phyloP scores from a whole-genome alignment of 2,888 invertebrate species.

The Dicranocentrus wangi region DNA sequence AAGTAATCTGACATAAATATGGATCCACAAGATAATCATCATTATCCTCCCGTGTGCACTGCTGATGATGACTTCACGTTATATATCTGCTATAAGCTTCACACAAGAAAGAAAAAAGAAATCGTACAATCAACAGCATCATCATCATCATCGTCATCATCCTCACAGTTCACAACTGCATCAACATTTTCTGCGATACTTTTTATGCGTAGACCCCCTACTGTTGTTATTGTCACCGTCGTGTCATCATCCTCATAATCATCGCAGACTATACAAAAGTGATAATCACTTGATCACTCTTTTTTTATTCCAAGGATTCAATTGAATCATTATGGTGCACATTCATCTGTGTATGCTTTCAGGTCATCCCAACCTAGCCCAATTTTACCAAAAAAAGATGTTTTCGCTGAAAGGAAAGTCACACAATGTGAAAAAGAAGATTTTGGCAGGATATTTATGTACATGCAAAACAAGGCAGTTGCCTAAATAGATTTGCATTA shows the following conservation, averaged over 20 bases:
- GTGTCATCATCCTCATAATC: conserved; percentile 58
- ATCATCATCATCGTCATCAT: conserved; percentile 2
- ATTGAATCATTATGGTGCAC: conserved; percentile 35
- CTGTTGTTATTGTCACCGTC: conserved; percentile 54
- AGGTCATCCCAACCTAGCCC: conserved; percentile 37
- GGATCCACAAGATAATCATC: conserved; percentile 43
- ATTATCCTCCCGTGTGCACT: conserved; percentile 9
- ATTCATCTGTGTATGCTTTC: conserved; percentile 22
- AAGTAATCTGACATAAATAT: conserved; percentile 55
- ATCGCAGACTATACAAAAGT: conserved; percentile 10
- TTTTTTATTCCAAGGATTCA: conserved; percentile 8
- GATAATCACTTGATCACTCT: conserved; percentile 55
- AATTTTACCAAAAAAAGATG: conserved; percentile 9
- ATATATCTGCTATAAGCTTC: too few species aligned
- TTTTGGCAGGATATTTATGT: neutral
- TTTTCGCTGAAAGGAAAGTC: neutral
- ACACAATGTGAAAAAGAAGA: neutral
- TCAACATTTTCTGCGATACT: conserved; percentile 13
- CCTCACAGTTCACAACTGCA: neutral
- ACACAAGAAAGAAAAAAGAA: conserved; percentile 5
- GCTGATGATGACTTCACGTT: neutral
- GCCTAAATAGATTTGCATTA: neutral
- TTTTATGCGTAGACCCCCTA: conserved; percentile 37
- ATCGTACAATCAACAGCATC: conserved; percentile 22
- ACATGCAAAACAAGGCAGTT: neutral